phyloP scores from a whole-genome alignment of 1,140 invertebrate genomes.

The Procambarus clarkii region DNA sequence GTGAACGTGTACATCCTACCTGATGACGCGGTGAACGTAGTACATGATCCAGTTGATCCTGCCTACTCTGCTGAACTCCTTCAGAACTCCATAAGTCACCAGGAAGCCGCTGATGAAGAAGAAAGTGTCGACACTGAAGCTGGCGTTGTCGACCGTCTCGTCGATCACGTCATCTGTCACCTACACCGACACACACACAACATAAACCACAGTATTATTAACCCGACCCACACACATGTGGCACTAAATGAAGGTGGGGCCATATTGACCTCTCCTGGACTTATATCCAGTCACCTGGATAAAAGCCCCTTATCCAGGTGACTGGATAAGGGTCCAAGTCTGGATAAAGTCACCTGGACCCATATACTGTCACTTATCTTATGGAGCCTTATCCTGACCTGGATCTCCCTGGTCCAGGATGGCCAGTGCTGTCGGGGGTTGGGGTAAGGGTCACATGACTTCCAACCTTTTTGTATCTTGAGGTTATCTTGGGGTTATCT shows the following conservation, averaged over 20 bases:
- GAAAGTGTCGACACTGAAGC: conserved; percentile 59
- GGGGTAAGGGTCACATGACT: too few species aligned
- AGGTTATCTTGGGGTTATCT: too few species aligned
- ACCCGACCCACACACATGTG: not conserved
- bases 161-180: conserved; percentile 16
- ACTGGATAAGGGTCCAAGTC: not conserved
- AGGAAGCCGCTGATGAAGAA: conserved; percentile 66
- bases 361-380: too few species aligned
- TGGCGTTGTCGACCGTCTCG: conserved; percentile 28
- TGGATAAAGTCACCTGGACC: too few species aligned
- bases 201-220: not conserved
- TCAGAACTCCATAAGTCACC: conserved; percentile 38
- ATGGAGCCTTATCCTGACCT: too few species aligned
- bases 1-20: conserved; percentile 1
- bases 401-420: too few species aligned
- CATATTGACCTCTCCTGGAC: not conserved
- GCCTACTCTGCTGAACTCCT: conserved; percentile 21
- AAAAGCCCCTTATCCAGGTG: not conserved
- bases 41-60: conserved; percentile 63
- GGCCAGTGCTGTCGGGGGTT: too few species aligned
- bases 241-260: not conserved
- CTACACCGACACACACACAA: conserved; percentile 22
- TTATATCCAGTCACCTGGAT: too few species aligned
- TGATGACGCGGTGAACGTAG: conserved; percentile 61
- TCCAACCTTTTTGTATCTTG: too few species aligned